Conservation (phyloP, 2,888 invertebrate species). For the Notodonta ziczac region DNA sequence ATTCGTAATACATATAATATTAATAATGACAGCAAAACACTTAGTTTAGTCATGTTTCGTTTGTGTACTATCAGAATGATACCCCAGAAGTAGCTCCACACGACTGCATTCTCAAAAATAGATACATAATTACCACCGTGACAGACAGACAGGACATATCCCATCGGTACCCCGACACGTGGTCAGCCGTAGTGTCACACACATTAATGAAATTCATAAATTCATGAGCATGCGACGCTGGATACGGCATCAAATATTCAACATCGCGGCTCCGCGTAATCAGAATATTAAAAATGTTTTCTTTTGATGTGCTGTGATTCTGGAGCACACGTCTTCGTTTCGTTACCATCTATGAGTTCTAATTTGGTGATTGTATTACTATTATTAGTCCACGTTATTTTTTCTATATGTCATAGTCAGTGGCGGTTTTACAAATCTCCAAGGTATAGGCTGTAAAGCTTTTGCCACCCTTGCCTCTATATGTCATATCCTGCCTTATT, state of each 20-base stretch:
- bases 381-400: neutral
- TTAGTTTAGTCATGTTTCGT: too few relatives aligned
- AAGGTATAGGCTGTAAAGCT: too few relatives aligned
- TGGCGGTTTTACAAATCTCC: too few relatives aligned
- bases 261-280: constrained; percentile 44
- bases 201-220: constrained; percentile 68
- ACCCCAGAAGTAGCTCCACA: too few relatives aligned
- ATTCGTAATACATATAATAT: too few relatives aligned
- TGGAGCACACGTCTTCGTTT: constrained; percentile 8
- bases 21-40: too few relatives aligned
- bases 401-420: too few relatives aligned
- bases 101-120: too few relatives aligned
- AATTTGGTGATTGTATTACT: constrained; percentile 2
- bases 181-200: constrained; percentile 34
- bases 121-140: neutral
- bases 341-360: constrained; percentile 5
- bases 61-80: too few relatives aligned
- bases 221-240: constrained; percentile 50
- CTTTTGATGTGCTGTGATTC: constrained; percentile 41
- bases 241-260: constrained; percentile 58
- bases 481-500: too few relatives aligned
- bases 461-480: too few relatives aligned
- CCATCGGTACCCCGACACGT: neutral
- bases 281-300: constrained; percentile 67
- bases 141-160: neutral